phyloP scores from a whole-genome alignment of 1,140 invertebrate genomes.

The Psilanteris sp. region DNA sequence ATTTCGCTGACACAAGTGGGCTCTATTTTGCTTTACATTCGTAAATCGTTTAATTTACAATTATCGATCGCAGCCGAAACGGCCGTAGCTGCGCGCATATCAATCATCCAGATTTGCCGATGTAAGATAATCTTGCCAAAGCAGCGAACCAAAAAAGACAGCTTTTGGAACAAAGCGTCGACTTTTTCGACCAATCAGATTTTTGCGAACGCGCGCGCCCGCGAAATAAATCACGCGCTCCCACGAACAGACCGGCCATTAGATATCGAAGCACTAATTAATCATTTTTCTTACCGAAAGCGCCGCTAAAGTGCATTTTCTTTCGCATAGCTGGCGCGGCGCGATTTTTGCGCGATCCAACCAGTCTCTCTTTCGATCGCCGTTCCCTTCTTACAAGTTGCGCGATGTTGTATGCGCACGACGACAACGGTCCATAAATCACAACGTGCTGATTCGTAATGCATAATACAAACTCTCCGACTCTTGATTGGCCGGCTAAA shows the following conservation, averaged over 20 bases:
- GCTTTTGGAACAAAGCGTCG: no score
- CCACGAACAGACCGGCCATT: slow-evolving; percentile 10
- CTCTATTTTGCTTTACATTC: no score
- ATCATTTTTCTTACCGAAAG: slow-evolving; percentile 49
- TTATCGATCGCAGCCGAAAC: no score
- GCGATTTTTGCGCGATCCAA: slow-evolving; percentile 41
- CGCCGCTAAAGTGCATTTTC: slow-evolving; percentile 38
- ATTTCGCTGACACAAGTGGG: no score
- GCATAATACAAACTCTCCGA: slow-evolving; percentile 67
- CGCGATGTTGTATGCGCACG: slow-evolving; percentile 56
- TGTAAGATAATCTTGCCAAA: no score
- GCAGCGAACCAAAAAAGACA: no score
- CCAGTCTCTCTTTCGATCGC: slow-evolving; percentile 37
- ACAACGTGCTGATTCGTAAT: slow-evolving; percentile 69
- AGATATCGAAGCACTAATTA: slow-evolving; percentile 43
- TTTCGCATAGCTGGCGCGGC: slow-evolving; percentile 11
- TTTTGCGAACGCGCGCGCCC: no score
- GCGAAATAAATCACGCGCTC: slow-evolving; percentile 27
- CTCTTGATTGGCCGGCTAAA: slow-evolving; percentile 64
- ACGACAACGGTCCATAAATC: slow-evolving; percentile 68
- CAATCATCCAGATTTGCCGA: no score
- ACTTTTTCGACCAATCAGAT: no score
- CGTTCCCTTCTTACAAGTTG: slow-evolving; percentile 55
- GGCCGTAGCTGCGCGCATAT: no score
- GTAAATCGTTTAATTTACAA: no score